Evolutionary conservation across 2,888 invertebrate genomes (phyloP).

Genomic region (Syrista parreyssii): DNA sequence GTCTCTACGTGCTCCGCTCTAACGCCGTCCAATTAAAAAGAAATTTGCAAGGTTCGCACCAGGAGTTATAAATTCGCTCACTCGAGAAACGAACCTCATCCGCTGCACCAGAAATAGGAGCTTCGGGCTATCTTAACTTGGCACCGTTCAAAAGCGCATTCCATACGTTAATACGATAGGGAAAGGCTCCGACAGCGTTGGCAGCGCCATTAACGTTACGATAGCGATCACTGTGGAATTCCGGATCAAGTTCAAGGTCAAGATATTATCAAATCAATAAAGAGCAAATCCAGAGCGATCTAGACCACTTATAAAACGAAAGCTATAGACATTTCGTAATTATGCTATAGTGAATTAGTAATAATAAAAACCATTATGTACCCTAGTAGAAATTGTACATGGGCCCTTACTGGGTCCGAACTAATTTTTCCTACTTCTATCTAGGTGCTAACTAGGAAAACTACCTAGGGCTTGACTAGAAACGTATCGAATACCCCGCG

Average conservation of each 20-base stretch:
- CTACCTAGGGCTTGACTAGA: too few relatives aligned
- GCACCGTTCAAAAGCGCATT: not conserved
- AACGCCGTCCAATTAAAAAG: constrained; percentile 37
- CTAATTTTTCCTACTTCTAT: too few relatives aligned
- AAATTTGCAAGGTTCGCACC: constrained; percentile 30
- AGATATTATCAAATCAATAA: not conserved
- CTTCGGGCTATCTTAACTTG: not conserved
- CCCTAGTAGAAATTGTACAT: too few relatives aligned
- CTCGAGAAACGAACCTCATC: not conserved
- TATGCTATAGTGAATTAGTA: not conserved
- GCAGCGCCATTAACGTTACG: not conserved
- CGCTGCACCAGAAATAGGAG: not conserved
- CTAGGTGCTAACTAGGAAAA: too few relatives aligned
- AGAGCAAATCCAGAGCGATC: not conserved
- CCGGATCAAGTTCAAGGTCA: not conserved
- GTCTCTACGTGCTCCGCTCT: constrained; percentile 21
- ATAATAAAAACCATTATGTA: not conserved
- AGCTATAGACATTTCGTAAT: not conserved
- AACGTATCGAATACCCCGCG: too few relatives aligned
- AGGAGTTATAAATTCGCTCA: not conserved
- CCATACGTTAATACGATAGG: not conserved
- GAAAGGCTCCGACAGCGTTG: not conserved
- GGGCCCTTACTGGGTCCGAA: too few relatives aligned
- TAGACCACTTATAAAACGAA: not conserved
- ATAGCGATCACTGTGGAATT: not conserved